A percentile compares a stretch with the other conserved stretches of the same genome.
These are phyloP conservation scores for Rallus limicola DNA, from an alignment of 2,113 vertebrate species.

Conservation along the genomic window DNA sequence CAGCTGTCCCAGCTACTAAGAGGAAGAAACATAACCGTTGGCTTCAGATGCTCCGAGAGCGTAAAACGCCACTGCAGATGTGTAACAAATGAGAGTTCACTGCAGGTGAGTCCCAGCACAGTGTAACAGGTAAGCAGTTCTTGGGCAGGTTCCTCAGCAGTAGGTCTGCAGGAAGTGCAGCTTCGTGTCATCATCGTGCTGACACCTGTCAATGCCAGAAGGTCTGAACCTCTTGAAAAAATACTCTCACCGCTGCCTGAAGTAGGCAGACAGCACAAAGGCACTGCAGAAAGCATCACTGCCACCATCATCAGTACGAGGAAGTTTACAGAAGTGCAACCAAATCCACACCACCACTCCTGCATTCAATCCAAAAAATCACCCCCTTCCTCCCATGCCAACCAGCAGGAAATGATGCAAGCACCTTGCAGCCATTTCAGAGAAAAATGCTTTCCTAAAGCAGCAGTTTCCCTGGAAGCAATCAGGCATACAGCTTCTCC, in stretches of 20 bases:
- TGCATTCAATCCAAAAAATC: not conserved
- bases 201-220: not conserved
- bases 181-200: not conserved
- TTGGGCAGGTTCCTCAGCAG: not conserved
- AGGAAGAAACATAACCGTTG: not conserved
- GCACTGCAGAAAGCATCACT: not conserved
- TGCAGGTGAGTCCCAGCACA: not conserved
- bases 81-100: not conserved
- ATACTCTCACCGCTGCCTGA: not conserved
- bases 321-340: not conserved
- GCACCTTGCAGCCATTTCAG: not conserved
- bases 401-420: not conserved
- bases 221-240: not conserved
- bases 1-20: not conserved
- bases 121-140: not conserved
- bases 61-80: not conserved
- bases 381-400: not conserved
- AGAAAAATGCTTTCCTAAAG: not conserved
- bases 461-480: not conserved
- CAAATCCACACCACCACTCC: not conserved
- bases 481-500: not conserved
- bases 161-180: not conserved
- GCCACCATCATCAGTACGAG: not conserved
- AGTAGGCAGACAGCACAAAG: not conserved
- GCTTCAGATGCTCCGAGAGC: not conserved